Percentiles rank a stretch among this genome's conserved stretches.
Evolutionary conservation across 2,888 invertebrate genomes (phyloP).

Genomic region (Bellardia pandia): DNA sequence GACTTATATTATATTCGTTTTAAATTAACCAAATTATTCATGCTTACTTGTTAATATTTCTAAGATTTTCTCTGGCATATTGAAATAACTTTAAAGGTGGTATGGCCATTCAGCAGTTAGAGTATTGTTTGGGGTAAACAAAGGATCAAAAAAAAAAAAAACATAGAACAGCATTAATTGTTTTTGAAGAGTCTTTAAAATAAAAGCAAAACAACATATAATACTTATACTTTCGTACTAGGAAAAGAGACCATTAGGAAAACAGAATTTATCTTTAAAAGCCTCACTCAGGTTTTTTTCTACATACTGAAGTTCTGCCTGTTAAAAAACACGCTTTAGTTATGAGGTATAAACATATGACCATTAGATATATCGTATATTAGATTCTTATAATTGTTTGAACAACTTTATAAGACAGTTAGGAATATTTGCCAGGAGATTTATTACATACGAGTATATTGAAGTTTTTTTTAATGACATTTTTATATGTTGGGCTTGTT

Average conservation of each 20-base stretch:
- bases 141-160: conserved; percentile 79
- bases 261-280: neutral
- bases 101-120: conserved; percentile 22
- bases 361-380: no score
- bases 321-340: no score
- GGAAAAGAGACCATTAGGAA: neutral
- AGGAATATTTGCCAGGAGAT: no score
- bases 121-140: conserved; percentile 75
- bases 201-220: neutral
- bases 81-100: conserved; percentile 34
- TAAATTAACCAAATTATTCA: neutral
- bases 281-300: no score
- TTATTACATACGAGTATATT: no score
- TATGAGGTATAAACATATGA: no score
- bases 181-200: conserved; percentile 74
- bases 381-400: no score
- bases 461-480: no score
- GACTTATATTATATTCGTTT: no score
- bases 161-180: conserved; percentile 78
- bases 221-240: neutral
- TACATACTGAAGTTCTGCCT: no score
- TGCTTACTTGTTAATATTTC: neutral
- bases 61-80: neutral
- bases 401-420: no score
- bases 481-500: no score